phyloP scores from a whole-genome alignment of 92 coral and sea anemone genomes.

The Epizoanthus ramosus region DNA sequence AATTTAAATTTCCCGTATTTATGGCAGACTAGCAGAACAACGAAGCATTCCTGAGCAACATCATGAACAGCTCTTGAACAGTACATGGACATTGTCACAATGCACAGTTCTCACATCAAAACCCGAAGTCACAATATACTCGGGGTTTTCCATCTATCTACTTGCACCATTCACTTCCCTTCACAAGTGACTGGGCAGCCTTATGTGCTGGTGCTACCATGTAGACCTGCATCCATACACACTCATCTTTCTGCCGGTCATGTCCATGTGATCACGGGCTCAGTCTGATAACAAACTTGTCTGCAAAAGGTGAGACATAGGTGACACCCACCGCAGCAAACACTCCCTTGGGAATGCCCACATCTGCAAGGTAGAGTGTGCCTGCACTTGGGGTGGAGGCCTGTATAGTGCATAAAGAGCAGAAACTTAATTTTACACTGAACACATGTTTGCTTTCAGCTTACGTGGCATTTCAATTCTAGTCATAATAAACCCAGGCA shows the following conservation, averaged over 20 bases:
- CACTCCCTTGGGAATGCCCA: constrained; percentile 87
- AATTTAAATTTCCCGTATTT: no score
- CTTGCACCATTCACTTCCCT: background rate
- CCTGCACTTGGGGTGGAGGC: constrained; percentile 66
- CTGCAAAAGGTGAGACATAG: constrained; percentile 85
- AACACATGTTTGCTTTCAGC: no score
- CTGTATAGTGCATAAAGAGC: constrained; percentile 23
- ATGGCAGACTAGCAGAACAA: no score
- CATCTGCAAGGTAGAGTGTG: constrained; percentile 75
- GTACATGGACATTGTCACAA: no score
- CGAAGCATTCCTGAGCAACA: no score
- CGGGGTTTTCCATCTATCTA: no score
- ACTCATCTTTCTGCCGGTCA: background rate
- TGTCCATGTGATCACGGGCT: constrained; percentile 38
- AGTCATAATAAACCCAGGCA: no score
- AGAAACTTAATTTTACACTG: background rate
- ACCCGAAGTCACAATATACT: no score
- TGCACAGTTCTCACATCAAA: no score
- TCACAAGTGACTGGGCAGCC: background rate
- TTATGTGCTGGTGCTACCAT: background rate
- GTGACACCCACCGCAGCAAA: constrained; percentile 69
- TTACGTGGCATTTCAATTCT: no score
- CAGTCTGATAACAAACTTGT: constrained; percentile 79
- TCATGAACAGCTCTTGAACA: no score
- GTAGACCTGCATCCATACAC: background rate